Conservation (phyloP, 2,797 vertebrate genomes). For the Pipistrellus nathusii region DNA sequence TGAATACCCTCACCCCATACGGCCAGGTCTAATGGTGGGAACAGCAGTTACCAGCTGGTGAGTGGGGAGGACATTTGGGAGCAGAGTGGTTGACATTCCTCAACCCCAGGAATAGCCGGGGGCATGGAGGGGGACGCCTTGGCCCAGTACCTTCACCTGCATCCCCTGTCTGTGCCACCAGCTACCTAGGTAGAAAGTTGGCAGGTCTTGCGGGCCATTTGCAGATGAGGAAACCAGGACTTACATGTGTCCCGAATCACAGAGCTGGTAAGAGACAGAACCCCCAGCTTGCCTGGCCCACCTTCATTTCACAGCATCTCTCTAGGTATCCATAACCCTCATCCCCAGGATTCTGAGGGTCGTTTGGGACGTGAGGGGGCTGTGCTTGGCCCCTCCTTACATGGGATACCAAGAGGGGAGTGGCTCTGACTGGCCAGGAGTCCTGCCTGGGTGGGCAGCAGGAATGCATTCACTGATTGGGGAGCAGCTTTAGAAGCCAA, state of each 20-base stretch:
- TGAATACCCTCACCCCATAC: background rate
- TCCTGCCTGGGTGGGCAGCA: accelerated
- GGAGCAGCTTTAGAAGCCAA: background rate
- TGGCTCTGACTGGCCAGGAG: background rate
- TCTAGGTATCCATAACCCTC: background rate
- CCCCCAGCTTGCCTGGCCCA: too few species aligned
- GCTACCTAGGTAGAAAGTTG: background rate
- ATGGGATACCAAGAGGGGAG: background rate
- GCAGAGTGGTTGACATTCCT: background rate
- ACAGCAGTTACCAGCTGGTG: accelerated
- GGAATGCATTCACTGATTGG: background rate
- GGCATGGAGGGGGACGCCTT: accelerated
- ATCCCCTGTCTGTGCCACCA: background rate
- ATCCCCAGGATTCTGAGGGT: background rate
- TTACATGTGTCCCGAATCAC: background rate
- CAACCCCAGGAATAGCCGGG: too few species aligned
- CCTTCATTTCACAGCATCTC: background rate
- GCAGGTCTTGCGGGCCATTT: background rate
- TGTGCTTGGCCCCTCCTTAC: background rate
- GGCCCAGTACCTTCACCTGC: background rate
- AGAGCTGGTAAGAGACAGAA: background rate
- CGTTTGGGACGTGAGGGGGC: background rate
- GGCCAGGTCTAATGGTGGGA: background rate
- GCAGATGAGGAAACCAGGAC: background rate
- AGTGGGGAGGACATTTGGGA: background rate